phyloP scores from a whole-genome alignment of 2,888 invertebrate species.

The Limnephilus rhombicus region DNA sequence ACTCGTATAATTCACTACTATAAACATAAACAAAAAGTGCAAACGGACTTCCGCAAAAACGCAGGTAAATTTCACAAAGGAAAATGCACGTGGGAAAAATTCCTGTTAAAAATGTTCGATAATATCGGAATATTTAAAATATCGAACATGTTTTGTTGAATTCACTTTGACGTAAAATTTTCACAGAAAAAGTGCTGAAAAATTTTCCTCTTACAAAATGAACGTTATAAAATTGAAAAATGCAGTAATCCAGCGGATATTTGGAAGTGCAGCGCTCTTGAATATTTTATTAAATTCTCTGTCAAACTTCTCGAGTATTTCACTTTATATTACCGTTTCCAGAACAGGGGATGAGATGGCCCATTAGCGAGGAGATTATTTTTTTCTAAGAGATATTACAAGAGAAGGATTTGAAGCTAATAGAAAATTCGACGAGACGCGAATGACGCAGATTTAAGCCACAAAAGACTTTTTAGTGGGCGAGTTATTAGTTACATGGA shows the following conservation, averaged over 20 bases:
- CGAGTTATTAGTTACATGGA: background rate
- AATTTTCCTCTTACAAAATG: background rate
- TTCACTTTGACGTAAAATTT: background rate
- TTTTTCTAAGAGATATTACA: constrained; percentile 6
- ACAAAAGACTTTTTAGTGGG: background rate
- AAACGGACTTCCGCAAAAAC: background rate
- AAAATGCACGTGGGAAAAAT: background rate
- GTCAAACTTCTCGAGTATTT: constrained; percentile 7
- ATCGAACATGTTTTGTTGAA: background rate
- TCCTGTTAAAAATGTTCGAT: background rate
- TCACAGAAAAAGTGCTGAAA: background rate
- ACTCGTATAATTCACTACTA: no score
- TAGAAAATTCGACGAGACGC: background rate
- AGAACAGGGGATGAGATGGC: constrained; percentile 13
- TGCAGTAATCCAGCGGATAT: constrained; percentile 43
- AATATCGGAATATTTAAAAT: background rate
- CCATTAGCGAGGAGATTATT: background rate
- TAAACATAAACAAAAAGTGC: background rate
- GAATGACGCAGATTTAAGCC: background rate
- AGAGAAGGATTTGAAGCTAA: background rate
- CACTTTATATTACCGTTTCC: constrained; percentile 25
- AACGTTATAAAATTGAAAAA: constrained; percentile 41
- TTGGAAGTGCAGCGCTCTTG: constrained; percentile 16
- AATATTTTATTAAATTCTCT: constrained; percentile 42
- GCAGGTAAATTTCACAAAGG: background rate